Base-by-base conservation (phyloP, 2,113 vertebrate genomes). In the Mandrillus leucophaeus region DNA sequence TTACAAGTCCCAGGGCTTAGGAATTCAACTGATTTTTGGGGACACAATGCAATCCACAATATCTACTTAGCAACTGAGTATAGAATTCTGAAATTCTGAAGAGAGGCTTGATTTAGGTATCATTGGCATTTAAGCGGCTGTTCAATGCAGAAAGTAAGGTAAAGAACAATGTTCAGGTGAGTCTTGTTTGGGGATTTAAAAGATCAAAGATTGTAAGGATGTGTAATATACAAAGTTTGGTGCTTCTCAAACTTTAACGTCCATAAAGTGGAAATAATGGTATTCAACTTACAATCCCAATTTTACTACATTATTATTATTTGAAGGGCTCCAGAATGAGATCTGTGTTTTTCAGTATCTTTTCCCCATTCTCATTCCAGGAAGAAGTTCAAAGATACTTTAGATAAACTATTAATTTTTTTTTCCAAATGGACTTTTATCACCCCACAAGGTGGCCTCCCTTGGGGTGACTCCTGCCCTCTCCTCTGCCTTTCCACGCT, bases 401-500 rank as follows among this genome's bases (percentile, higher is more conserved):
- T 50, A 30, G 40, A 91, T 17, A 92, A 52, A 52, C 55, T 32
- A 30, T 5, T 52, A 5, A 8, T 8, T 52, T 35, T 57, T 8
- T 87, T 81, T 45, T 55, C 30, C 73, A 14, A 43, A 59, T 10
- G 68, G 38, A 25, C n/a, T 55, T 23, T 66, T 85, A 82, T 79
- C 5, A 12, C 22, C 52, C 52, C 3, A 1, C 4, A 3, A 55
- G 10, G 4, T 30, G 43, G 43, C 5, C 3, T n/a, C 48, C 40
- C 43, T 27, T 13, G 32, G 3, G 18, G 45, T 2, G 0, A 10
- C 10, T 32, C 32, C 64, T 11, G 9, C 30, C 32, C 30, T 2
- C 6, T 70, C 43, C 22, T 5, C 18, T 52, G 14, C 2, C 5
- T 0, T 2, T 55, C 66, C 6, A 7, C 4, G 5, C n/a, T 22